Evolutionary conservation across 2,113 vertebrate genomes (phyloP).

Genomic region (Noturus placidus): DNA sequence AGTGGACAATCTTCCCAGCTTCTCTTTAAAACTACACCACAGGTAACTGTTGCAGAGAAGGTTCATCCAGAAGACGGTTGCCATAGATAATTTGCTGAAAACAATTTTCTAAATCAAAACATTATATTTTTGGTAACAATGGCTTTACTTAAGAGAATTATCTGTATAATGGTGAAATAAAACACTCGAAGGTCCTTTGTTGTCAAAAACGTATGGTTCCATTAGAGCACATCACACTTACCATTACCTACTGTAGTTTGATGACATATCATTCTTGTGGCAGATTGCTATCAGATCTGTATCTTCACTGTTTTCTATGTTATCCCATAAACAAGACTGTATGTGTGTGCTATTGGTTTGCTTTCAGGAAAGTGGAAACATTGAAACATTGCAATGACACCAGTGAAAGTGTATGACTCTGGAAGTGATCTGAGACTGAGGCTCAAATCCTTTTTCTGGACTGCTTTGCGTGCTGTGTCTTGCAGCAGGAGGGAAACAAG

Average conservation of each 20-base stretch:
- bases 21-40: not conserved
- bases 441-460: not conserved
- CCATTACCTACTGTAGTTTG: not conserved
- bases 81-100: too few species aligned
- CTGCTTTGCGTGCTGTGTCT: not conserved
- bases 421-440: not conserved
- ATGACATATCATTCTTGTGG: not conserved
- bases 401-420: not conserved
- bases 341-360: not conserved
- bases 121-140: not conserved
- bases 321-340: not conserved
- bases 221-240: not conserved
- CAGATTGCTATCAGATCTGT: not conserved
- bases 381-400: not conserved
- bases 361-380: not conserved
- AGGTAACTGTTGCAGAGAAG: not conserved
- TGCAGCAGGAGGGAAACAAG: not conserved
- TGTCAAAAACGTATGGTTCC: not conserved
- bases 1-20: not conserved
- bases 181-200: not conserved
- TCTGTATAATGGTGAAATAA: not conserved
- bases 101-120: not conserved
- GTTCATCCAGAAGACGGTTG: too few species aligned
- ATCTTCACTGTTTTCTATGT: not conserved
- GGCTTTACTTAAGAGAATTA: not conserved